Conservation (phyloP, 2,888 invertebrate genomes). For the Norana najaformis region DNA sequence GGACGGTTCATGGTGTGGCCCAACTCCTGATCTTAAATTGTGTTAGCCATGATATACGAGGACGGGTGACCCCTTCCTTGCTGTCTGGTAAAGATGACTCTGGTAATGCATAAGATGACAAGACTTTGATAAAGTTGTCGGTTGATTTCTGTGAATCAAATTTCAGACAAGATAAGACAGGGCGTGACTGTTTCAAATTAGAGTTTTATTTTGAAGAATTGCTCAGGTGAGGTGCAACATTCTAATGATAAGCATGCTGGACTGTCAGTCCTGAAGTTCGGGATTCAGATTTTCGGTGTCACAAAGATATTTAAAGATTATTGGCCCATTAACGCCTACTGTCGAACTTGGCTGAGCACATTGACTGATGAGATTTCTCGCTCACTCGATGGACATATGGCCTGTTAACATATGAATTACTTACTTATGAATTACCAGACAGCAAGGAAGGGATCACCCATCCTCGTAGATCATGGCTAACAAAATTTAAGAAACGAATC, state of each 20-base stretch:
- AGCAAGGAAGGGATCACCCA: neutral
- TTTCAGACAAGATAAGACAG: too few relatives aligned
- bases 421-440: too few relatives aligned
- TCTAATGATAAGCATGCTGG: neutral
- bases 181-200: neutral
- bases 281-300: neutral
- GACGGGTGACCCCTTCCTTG: too few relatives aligned
- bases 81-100: too few relatives aligned
- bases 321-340: neutral
- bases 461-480: neutral
- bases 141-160: neutral
- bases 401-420: too few relatives aligned
- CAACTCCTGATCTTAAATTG: too few relatives aligned
- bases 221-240: neutral
- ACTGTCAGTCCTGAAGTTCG: too few relatives aligned
- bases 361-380: neutral
- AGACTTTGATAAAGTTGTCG: neutral
- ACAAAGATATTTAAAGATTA: neutral
- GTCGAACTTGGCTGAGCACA: neutral
- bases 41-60: too few relatives aligned
- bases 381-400: too few relatives aligned
- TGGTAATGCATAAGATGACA: too few relatives aligned
- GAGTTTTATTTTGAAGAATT: too few relatives aligned
- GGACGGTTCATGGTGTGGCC: too few relatives aligned
- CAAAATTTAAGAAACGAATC: neutral